phyloP scores from a whole-genome alignment of 2,113 vertebrate species.

The Chitala chitala region DNA sequence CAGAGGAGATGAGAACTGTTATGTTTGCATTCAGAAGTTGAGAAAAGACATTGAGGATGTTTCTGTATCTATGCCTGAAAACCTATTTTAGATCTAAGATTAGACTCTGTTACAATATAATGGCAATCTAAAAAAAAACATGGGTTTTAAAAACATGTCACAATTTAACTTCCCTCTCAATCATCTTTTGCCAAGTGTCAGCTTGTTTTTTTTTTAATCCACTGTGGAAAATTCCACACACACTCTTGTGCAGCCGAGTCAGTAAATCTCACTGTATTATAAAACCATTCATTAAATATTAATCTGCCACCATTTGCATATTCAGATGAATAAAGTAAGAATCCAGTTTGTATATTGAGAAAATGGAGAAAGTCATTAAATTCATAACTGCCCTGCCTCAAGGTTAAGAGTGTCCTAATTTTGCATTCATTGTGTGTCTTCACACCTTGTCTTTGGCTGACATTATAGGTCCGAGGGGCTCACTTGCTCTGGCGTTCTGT shows the following conservation, averaged over 20 bases:
- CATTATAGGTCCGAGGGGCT: not conserved
- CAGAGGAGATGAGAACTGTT: not conserved
- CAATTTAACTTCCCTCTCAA: not conserved
- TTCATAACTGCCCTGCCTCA: conserved; percentile 16
- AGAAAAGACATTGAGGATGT: not conserved
- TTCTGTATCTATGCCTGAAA: not conserved
- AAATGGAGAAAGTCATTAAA: conserved; percentile 24
- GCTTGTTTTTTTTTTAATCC: conserved; percentile 14
- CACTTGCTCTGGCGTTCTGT: not conserved
- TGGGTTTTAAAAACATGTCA: conserved; percentile 1
- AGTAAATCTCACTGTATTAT: conserved; percentile 38
- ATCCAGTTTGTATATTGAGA: conserved; percentile 21
- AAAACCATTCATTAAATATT: conserved; percentile 41
- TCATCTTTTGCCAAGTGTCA: conserved; percentile 5
- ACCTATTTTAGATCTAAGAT: not conserved
- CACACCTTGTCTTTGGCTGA: not conserved
- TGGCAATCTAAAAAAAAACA: not conserved
- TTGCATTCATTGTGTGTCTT: too few relatives aligned
- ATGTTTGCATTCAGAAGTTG: not conserved
- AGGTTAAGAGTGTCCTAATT: conserved; percentile 15
- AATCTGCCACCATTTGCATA: conserved; percentile 38
- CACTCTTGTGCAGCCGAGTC: conserved; percentile 18
- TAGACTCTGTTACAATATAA: not conserved
- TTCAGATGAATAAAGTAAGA: conserved; percentile 32
- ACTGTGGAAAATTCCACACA: conserved; percentile 15